Conservation (phyloP, 2,888 invertebrate genomes). For the Ceriagrion tenellum region DNA sequence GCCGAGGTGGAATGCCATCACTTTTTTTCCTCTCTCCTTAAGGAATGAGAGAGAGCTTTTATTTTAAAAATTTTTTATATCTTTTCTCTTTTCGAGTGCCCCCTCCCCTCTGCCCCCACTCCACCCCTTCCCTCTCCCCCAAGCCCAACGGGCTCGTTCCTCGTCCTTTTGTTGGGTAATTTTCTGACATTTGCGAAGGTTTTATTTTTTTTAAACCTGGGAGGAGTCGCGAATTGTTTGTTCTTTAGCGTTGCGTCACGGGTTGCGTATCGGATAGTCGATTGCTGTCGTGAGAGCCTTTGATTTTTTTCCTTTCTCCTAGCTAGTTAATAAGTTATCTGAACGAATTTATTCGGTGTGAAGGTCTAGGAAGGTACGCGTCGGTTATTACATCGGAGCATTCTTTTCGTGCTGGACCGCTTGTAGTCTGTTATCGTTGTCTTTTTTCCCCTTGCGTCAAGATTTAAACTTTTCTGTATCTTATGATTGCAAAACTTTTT, state of each 20-base stretch:
- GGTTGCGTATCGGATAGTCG: background rate
- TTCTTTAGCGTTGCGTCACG: background rate
- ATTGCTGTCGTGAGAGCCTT: no score
- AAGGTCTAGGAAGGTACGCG: no score
- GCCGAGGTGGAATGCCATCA: background rate
- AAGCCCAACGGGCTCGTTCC: background rate
- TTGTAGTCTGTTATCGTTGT: no score
- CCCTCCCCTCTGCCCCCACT: background rate
- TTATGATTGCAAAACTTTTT: no score
- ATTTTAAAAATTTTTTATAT: background rate
- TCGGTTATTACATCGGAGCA: no score
- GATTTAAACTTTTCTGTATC: no score
- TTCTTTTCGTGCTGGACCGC: no score
- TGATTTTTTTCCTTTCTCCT: background rate
- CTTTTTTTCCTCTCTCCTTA: background rate
- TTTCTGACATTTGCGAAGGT: background rate
- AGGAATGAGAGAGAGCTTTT: background rate
- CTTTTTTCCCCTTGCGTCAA: no score
- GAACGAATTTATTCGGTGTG: no score
- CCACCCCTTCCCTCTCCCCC: no score
- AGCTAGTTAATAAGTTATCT: background rate
- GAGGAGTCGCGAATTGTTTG: background rate
- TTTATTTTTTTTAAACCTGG: background rate
- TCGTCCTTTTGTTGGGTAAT: background rate
- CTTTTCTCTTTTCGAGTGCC: background rate